Evolutionary conservation across 2,113 vertebrate genomes (phyloP).

Genomic region (chimpanzee (Pan troglodytes)): DNA sequence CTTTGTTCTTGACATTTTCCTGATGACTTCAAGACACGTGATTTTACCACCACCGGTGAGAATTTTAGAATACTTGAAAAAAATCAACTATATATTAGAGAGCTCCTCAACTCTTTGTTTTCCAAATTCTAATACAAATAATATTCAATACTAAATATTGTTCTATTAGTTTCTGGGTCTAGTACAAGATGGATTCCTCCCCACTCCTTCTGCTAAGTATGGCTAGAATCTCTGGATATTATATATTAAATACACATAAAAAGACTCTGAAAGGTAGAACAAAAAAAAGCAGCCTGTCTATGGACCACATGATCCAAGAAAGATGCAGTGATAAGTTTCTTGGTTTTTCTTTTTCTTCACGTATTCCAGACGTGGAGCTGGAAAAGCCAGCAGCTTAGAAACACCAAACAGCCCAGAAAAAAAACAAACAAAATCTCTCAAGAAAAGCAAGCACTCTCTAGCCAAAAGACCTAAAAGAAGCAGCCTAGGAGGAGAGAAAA

Average conservation of each 20-base stretch:
- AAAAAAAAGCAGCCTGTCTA: not conserved
- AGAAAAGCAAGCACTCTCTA: not conserved
- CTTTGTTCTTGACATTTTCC: slow-evolving; percentile 31
- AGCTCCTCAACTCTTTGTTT: not conserved
- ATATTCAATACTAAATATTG: not conserved
- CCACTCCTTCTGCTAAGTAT: not conserved
- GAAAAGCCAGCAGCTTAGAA: not conserved
- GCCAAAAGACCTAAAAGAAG: not conserved
- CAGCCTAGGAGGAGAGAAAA: not conserved
- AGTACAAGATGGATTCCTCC: not conserved
- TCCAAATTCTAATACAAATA: slow-evolving; percentile 38
- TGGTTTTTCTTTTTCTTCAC: not conserved
- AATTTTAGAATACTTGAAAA: slow-evolving; percentile 3
- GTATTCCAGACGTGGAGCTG: not conserved
- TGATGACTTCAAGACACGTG: not conserved
- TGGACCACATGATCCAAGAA: not conserved
- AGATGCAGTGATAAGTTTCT: not conserved
- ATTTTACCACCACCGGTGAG: not conserved
- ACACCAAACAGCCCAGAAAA: not conserved
- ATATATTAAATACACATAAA: not conserved
- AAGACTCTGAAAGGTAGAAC: not conserved
- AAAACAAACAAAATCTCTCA: not conserved
- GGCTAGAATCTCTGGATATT: not conserved
- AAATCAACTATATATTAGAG: not conserved
- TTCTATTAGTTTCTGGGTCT: not conserved